Conservation (phyloP, 1,140 invertebrate species). For the Drosophila biarmipes region DNA sequence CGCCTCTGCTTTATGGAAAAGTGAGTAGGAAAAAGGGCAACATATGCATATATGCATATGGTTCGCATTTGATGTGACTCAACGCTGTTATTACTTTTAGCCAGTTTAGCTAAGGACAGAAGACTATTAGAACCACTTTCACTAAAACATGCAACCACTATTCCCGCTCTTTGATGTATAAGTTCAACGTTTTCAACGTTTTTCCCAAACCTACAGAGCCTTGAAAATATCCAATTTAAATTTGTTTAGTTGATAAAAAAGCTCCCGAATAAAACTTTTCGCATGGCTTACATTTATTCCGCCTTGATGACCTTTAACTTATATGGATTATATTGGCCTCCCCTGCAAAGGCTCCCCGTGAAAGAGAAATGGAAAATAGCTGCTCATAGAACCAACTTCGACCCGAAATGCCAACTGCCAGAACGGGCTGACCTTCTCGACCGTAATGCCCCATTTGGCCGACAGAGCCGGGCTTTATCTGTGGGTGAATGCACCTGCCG, state of each 20-base stretch:
- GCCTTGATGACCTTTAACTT: not conserved
- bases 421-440: conserved; percentile 4
- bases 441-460: conserved; percentile 1
- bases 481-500: conserved; percentile 31
- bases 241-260: not conserved
- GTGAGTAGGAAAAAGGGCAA: not conserved
- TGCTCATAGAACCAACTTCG: not conserved
- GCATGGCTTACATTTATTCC: not conserved
- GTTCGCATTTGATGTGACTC: not conserved
- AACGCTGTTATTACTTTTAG: no score
- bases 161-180: not conserved
- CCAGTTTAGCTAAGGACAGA: no score
- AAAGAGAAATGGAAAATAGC: not conserved
- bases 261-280: not conserved
- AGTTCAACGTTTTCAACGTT: not conserved
- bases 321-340: not conserved
- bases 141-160: no score
- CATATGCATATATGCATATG: not conserved
- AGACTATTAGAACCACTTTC: no score
- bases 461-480: not conserved
- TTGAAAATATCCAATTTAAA: not conserved
- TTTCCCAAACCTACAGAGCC: no score
- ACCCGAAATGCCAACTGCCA: not conserved
- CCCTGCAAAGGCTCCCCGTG: not conserved
- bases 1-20: not conserved